Evolutionary conservation across 2,797 vertebrate species (phyloP).

Genomic region (Tauraco hartlaubi): DNA sequence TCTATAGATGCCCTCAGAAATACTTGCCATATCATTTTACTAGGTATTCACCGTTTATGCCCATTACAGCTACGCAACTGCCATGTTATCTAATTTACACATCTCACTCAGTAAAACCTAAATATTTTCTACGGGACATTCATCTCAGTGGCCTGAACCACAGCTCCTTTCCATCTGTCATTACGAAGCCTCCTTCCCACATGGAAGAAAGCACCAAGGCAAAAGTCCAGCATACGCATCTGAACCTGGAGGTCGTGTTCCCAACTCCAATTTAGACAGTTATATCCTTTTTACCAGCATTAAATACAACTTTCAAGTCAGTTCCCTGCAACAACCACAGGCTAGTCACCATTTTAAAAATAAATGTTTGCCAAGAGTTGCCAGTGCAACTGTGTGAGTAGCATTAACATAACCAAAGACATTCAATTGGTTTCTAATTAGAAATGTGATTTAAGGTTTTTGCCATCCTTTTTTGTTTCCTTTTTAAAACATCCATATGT

Average conservation of each 20-base stretch:
- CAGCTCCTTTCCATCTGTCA: background rate
- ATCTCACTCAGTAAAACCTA: background rate
- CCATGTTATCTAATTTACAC: background rate
- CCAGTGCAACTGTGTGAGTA: background rate
- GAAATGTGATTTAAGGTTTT: constrained; percentile 16
- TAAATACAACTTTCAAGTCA: background rate
- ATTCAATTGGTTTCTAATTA: constrained; percentile 20
- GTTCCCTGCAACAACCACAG: background rate
- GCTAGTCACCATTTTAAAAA: background rate
- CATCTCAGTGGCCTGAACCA: background rate
- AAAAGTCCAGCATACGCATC: background rate
- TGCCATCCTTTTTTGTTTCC: background rate
- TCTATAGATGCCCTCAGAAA: background rate
- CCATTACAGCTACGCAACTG: background rate
- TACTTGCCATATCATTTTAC: background rate
- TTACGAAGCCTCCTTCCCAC: background rate
- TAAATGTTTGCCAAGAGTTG: background rate
- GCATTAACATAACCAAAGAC: background rate
- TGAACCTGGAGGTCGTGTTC: background rate
- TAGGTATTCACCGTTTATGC: background rate
- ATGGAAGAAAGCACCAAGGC: background rate
- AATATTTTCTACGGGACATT: background rate
- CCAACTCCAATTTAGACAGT: background rate
- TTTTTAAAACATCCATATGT: constrained; percentile 39
- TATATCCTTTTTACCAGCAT: background rate